Conservation (phyloP, 2,113 vertebrate species). For the Pyrgilauda ruficollis region DNA sequence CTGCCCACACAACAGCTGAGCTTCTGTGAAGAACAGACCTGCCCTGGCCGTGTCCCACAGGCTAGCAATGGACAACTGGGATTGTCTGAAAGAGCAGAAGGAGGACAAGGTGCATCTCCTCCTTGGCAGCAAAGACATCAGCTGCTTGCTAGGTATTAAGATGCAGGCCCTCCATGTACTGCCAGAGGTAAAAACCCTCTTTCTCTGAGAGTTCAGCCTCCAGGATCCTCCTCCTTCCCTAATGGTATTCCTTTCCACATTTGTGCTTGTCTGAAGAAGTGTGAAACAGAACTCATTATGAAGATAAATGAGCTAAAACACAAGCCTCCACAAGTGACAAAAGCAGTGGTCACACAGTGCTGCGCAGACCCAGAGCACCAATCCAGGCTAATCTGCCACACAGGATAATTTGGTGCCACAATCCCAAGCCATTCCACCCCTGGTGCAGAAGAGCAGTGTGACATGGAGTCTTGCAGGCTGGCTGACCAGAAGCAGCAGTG, state of each 20-base stretch:
- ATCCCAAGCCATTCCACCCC: background rate
- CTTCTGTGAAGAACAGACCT: background rate
- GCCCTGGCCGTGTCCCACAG: background rate
- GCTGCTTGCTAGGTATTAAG: background rate
- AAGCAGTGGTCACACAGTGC: background rate
- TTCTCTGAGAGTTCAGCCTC: background rate
- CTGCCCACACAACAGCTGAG: background rate
- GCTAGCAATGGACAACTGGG: background rate
- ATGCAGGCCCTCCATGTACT: background rate
- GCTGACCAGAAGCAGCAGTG: background rate
- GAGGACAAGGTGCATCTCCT: background rate
- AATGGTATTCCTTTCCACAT: background rate
- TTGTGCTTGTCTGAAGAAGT: constrained; percentile 3
- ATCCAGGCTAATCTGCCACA: background rate
- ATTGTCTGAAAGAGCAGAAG: background rate
- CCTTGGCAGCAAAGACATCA: background rate
- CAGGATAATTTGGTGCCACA: background rate
- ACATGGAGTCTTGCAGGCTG: background rate
- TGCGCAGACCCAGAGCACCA: background rate
- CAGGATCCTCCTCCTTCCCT: background rate
- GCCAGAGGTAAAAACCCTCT: background rate
- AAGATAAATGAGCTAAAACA: constrained; percentile 7
- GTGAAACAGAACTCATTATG: constrained; percentile 30
- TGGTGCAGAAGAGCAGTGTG: background rate
- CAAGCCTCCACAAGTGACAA: background rate